Base-by-base conservation (phyloP, 2,888 invertebrate genomes). In the Sarcophaga caerulescens region DNA sequence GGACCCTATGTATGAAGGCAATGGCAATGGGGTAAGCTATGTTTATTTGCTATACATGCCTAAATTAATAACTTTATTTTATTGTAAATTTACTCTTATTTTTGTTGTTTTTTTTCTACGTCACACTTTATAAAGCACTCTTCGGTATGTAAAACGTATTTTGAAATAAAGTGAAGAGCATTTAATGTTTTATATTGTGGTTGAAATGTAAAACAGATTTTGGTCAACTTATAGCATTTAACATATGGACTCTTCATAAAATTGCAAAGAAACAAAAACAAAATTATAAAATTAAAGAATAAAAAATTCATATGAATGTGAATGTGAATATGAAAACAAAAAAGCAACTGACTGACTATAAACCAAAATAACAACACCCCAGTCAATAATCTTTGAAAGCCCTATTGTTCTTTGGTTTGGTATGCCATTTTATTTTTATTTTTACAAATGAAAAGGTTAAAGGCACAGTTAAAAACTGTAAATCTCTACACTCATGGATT, bases 181-280 rank as follows among this genome's bases (percentile, higher is more conserved):
- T 85, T 73, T 83, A 85, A 80, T 74, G 47, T 65, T 85, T 80
- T 74, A 74, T 85, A 75, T 81, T 85, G 85, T 68, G 85, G 83
- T 77, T 45, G 59, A 85, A 60, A 83, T 80, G 74, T 52, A 77
- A 82, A 85, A 83, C 80, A 79, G 85, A 83, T 80, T 85, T 80
- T 77, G 85, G 85, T 83, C 73, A 74, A 85, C 83, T 81, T 77
- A 81, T 81, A 81, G 45, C 69, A 76, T 66, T n/a, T 19, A 78
- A 45, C 68, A 78, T 68, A 73, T 78, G 83, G 35, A 35, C 35
- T 35, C 10, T 35, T 2, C 45, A 44, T n/a, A 60, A 12, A 52
- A 52, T 52, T 52, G 35, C 8, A 52, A 52, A 47, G 4, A 14
- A 52, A 52, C 1, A 17, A 17, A 52, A 52, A 52, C 0, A 1